Evolutionary conservation across 2,113 vertebrate genomes (phyloP).

Genomic region (Python bivittatus): DNA sequence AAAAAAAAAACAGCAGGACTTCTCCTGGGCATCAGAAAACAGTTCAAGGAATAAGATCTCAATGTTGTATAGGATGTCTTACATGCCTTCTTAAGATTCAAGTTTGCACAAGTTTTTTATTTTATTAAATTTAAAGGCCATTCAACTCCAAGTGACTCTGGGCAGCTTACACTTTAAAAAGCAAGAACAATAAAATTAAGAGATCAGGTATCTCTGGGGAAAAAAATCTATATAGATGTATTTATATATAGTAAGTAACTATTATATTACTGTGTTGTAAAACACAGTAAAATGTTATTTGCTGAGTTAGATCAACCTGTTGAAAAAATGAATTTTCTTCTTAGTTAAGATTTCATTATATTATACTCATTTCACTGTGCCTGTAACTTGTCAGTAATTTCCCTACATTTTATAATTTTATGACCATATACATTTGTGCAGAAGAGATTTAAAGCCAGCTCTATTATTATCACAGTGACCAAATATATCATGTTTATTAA

Average conservation of each 20-base stretch:
- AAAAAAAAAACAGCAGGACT: no score
- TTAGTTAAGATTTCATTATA: constrained; percentile 50
- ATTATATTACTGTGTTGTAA: not conserved
- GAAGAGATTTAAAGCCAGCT: constrained; percentile 57
- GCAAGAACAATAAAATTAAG: no score
- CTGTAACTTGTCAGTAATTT: constrained; percentile 41
- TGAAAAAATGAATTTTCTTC: constrained; percentile 37
- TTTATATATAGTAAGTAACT: no score
- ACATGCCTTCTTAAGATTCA: no score
- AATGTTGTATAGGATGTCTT: no score
- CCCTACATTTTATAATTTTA: constrained; percentile 54
- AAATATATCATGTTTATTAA: constrained; percentile 57
- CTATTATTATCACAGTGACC: constrained; percentile 57
- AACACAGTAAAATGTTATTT: not conserved
- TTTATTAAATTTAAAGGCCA: not conserved
- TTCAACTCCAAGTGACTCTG: no score
- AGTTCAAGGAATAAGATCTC: no score
- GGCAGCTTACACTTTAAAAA: no score
- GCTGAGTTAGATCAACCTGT: not conserved
- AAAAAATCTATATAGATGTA: not conserved
- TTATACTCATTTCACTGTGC: constrained; percentile 41
- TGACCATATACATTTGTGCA: constrained; percentile 46
- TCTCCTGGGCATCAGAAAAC: no score
- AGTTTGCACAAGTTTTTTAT: no score
- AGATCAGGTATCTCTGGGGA: no score